Percentiles rank a stretch among this genome's conserved stretches.
Evolutionary conservation across 2,797 vertebrate genomes (phyloP).

Genomic region (Dendrocincla fuliginosa): DNA sequence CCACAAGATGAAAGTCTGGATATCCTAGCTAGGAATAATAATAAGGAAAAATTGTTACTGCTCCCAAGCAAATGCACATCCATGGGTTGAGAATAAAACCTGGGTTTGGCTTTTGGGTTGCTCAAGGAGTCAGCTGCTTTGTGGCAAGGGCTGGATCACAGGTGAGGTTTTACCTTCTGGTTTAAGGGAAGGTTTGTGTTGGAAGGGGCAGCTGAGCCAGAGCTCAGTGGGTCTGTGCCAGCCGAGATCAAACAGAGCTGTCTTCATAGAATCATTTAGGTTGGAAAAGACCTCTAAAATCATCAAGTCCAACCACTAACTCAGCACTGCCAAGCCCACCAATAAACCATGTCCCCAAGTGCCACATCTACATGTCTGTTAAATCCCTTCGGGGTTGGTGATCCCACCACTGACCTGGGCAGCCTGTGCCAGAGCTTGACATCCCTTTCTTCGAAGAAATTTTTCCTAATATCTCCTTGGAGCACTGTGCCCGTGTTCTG

Average conservation of each 20-base stretch:
- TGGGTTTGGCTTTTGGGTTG: neutral
- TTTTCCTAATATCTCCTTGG: neutral
- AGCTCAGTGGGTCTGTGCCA: neutral
- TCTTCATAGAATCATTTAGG: neutral
- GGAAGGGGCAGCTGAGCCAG: neutral
- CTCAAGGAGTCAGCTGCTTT: neutral
- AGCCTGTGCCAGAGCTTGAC: neutral
- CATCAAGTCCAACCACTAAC: neutral
- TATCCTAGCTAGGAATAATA: neutral
- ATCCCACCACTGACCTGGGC: neutral
- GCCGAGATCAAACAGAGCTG: neutral
- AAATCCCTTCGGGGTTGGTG: neutral
- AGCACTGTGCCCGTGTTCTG: accelerated
- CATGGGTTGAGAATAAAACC: neutral
- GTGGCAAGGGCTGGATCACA: neutral
- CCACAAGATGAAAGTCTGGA: neutral
- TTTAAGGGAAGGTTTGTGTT: neutral
- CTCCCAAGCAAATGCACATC: neutral
- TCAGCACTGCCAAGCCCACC: neutral
- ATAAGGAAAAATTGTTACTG: neutral
- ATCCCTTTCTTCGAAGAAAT: neutral
- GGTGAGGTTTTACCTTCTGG: neutral
- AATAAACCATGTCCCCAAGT: neutral
- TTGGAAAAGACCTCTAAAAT: neutral
- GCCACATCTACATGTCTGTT: neutral